Evolutionary conservation across 1,140 invertebrate genomes (phyloP), one percentile per base, ranked within the genome.

Genomic region (Diplogasteroides magnus): DNA sequence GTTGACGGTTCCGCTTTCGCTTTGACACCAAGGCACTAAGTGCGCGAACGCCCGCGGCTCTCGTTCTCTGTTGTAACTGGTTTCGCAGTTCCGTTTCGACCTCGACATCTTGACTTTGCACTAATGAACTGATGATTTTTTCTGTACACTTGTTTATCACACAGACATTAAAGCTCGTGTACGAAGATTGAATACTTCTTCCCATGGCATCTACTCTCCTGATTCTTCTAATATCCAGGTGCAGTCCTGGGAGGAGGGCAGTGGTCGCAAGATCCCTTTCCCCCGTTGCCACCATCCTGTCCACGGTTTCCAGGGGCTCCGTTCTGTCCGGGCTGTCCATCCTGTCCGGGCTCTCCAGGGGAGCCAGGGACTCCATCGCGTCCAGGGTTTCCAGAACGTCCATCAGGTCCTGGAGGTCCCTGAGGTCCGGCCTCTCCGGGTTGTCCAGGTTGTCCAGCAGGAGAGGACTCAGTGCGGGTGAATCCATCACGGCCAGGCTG

Each of bases 171-270:
- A n/a, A n/a, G n/a, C n/a, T n/a, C n/a, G n/a, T n/a, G n/a, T n/a
- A n/a, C n/a, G n/a, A n/a, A n/a, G n/a, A n/a, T n/a, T n/a, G n/a
- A n/a, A n/a, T n/a, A n/a, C n/a, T n/a, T n/a, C n/a, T n/a, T n/a
- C n/a, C n/a, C n/a, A n/a, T n/a, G n/a, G n/a, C n/a, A n/a, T n/a
- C n/a, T n/a, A n/a, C n/a, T n/a, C n/a, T n/a, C n/a, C n/a, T n/a
- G n/a, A n/a, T n/a, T n/a, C n/a, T n/a, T 63, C 61, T 66, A 71
- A 71, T 71, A 71, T 61, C 69, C 69, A 26, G 69, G 69, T 26
- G 69, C 69, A 56, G 69, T 71, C 25, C 69, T 27, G 28, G 69
- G 69, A 32, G 69, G 62, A 27, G 69, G 63, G 58, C 69, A 71
- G 58, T 71, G 69, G 56, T 71, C 69, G 63, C 69, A 71, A 57